A percentile compares a stretch with the other conserved stretches of the same genome.
Evolutionary conservation across 2,888 invertebrate genomes (phyloP).

Genomic region (Cloeon dipterum): DNA sequence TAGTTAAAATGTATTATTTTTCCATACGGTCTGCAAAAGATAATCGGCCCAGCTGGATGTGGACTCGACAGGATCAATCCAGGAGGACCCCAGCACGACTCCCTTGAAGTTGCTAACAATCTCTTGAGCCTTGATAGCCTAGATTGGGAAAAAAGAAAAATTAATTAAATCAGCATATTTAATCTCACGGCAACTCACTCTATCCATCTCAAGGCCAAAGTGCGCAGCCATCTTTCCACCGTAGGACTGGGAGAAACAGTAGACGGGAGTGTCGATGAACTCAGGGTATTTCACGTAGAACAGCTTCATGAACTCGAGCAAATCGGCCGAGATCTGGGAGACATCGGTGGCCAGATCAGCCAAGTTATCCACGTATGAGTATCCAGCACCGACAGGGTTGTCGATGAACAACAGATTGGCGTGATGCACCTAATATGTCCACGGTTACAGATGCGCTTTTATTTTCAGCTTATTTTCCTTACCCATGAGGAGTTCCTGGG

Average conservation of each 20-base stretch:
- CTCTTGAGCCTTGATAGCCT: slow-evolving; percentile 36
- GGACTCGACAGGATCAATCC: slow-evolving; percentile 73
- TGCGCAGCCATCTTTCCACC: slow-evolving; percentile 85
- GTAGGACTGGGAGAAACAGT: slow-evolving; percentile 76
- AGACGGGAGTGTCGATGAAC: slow-evolving; percentile 49
- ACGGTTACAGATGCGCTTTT: no score
- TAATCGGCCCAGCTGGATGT: slow-evolving; percentile 65
- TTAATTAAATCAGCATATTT: no score
- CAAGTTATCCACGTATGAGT: slow-evolving; percentile 45
- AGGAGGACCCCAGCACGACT: slow-evolving; percentile 66
- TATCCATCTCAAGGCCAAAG: slow-evolving; percentile 32
- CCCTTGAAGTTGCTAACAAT: slow-evolving; percentile 49
- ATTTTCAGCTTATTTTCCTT: no score
- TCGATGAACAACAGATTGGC: slow-evolving; percentile 73
- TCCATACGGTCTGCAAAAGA: slow-evolving; percentile 37
- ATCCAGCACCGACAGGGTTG: slow-evolving; percentile 77
- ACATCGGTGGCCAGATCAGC: slow-evolving; percentile 29
- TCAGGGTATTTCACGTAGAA: slow-evolving; percentile 43
- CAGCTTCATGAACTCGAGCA: slow-evolving; percentile 42
- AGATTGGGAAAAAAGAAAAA: slow-evolving; percentile 5
- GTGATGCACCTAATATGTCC: slow-evolving; percentile 41
- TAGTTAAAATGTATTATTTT: no score
- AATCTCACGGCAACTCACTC: no score
- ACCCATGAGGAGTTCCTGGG: slow-evolving; percentile 58
- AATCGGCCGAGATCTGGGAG: slow-evolving; percentile 44